phyloP scores from a whole-genome alignment of 1,140 invertebrate species.

The Yoshiicerus persimilis region DNA sequence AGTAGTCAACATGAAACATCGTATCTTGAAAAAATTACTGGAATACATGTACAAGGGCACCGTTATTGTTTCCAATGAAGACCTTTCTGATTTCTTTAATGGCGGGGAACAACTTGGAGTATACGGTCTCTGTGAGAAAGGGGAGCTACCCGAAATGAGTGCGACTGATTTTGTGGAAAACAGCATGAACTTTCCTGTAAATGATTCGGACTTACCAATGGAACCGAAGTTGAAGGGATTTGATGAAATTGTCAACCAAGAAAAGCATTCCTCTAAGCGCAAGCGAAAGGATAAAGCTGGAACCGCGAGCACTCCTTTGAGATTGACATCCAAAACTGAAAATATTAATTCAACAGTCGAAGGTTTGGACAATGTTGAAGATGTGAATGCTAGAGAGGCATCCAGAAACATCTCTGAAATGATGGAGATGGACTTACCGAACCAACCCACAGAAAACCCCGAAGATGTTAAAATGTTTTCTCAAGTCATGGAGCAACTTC shows the following conservation, averaged over 20 bases:
- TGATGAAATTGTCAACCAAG: not conserved
- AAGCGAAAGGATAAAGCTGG: not conserved
- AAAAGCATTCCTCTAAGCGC: not conserved
- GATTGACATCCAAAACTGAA: not conserved
- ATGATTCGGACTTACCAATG: not conserved
- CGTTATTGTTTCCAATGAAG: not conserved
- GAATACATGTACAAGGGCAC: slow-evolving; percentile 22
- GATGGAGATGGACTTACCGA: too few species aligned
- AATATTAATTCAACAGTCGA: not conserved
- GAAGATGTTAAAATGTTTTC: too few species aligned
- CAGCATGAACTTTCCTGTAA: not conserved
- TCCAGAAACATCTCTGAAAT: too few species aligned
- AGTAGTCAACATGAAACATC: not conserved
- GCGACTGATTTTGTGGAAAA: not conserved
- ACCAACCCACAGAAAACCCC: too few species aligned
- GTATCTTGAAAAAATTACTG: not conserved
- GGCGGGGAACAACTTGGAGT: not conserved
- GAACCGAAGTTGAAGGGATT: not conserved
- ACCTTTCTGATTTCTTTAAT: not conserved
- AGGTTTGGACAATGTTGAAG: not conserved
- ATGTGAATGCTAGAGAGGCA: too few species aligned
- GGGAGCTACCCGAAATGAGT: not conserved
- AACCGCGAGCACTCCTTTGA: not conserved
- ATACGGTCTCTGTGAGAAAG: not conserved
- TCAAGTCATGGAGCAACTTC: too few species aligned